Evolutionary conservation across 2,888 invertebrate species (phyloP).

Genomic region (Dichetophora obliterata): DNA sequence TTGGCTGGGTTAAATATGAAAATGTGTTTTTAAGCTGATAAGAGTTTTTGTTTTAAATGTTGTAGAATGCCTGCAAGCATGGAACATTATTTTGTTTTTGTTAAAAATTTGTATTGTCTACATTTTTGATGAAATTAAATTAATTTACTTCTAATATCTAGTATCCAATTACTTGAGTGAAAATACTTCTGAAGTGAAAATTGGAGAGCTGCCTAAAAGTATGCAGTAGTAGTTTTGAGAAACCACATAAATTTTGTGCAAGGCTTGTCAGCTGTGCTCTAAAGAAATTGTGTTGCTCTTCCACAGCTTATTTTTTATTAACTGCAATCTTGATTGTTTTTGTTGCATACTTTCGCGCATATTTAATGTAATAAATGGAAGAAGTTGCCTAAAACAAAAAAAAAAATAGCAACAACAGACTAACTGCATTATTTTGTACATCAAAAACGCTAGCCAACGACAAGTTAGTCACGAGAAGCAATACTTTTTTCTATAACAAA

Average conservation of each 20-base stretch:
- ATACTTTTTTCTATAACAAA: too few species aligned
- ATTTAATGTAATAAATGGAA: constrained; percentile 38
- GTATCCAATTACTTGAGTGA: background rate
- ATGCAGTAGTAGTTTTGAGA: background rate
- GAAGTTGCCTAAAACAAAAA: constrained; percentile 3
- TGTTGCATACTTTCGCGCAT: constrained; percentile 38
- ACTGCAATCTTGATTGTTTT: background rate
- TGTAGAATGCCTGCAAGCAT: background rate
- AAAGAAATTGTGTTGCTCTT: background rate
- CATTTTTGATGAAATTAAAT: background rate
- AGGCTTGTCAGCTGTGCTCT: background rate
- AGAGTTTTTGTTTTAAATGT: background rate
- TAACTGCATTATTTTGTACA: too few species aligned
- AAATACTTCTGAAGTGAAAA: background rate
- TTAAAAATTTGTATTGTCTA: background rate
- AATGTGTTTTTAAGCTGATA: constrained; percentile 13
- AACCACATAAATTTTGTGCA: background rate
- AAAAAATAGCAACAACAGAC: background rate
- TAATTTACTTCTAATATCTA: too few species aligned
- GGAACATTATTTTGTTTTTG: background rate
- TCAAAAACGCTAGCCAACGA: too few species aligned
- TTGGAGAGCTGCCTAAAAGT: background rate
- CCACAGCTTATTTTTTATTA: background rate
- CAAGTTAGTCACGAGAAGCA: too few species aligned
- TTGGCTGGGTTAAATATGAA: background rate